Conservation (phyloP, 2,888 invertebrate genomes). For the Nematopogon swammerdamellus region DNA sequence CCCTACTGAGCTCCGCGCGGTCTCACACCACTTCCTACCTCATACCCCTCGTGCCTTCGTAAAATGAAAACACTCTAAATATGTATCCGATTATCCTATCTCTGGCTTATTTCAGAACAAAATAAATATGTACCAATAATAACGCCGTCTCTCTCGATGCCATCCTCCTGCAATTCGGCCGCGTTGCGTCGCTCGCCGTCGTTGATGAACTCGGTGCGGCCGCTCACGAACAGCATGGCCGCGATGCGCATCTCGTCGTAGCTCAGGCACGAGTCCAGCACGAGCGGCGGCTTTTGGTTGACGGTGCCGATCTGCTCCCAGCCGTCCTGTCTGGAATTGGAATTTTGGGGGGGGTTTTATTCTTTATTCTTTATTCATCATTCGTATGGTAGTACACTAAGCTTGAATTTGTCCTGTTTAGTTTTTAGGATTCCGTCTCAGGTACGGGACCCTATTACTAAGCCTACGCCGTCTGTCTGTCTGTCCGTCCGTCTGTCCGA, state of each 20-base stretch:
- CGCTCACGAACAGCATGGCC: constrained; percentile 56
- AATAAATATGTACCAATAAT: constrained; percentile 33
- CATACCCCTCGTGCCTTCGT: no score
- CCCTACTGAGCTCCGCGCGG: no score
- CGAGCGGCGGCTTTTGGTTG: constrained; percentile 46
- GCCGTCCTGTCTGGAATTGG: constrained; percentile 32
- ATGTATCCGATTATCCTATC: no score
- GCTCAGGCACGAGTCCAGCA: constrained; percentile 54
- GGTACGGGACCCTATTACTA: no score
- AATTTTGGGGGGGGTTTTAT: not conserved
- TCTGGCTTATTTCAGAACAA: constrained; percentile 15
- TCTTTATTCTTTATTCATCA: not conserved
- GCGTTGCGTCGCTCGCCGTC: constrained; percentile 52
- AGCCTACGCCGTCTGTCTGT: no score
- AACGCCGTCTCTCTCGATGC: constrained; percentile 34
- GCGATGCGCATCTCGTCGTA: constrained; percentile 65
- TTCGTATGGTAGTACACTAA: no score
- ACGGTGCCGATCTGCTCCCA: constrained; percentile 60
- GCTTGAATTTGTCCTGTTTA: no score
- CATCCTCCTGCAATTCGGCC: constrained; percentile 41
- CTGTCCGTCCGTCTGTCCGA: no score
- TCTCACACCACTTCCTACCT: no score
- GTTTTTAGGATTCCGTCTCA: no score
- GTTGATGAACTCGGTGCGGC: constrained; percentile 58
- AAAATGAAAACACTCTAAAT: no score